Base-by-base conservation (phyloP, 2,888 invertebrate species). In the Cheilosia vulpina region DNA sequence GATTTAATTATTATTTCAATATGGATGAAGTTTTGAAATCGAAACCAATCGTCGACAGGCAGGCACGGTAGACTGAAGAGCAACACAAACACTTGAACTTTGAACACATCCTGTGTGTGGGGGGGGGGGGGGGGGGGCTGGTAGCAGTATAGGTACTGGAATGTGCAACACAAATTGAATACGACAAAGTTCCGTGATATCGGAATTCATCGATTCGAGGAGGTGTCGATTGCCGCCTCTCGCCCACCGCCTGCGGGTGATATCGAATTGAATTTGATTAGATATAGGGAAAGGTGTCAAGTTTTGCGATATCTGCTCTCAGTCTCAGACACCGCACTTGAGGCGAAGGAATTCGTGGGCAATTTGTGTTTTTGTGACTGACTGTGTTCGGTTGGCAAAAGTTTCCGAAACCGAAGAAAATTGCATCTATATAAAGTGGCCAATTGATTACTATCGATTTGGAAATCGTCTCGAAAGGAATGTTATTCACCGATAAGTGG, bases 1-100 rank as follows among this genome's bases (percentile, higher is more conserved):
- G 63, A 78, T 78, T 78, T 78, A 78, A 78, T 78, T 78, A 71
- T 78, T 78, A 78, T 78, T 78, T 71, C 69, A 78, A 78, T 78
- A 68, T 45, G 66, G 76, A 60, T 52, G 76, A 68, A 76, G 76
- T 68, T 76, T 60, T 60, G 66, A 75, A 50, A 66, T 50, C 47
- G 55, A 55, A 24, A 65, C 9, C 53, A 24, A 38, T 11, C 13
- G 13, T 38, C 4, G 38, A 13, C 47, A 31, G 24, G 15, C 24
- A 1, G 13, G 9, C 24, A 15, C 24, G 13, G 11, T 4, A 24
- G 52, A 15, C 15, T 21, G 24, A 24, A 24, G 15, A 24, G 5
- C 24, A 6, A 19, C 13, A 52, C 4, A 52, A 52, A 52, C 19
- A 52, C 31, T 27, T 13, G 50, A 13, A 52, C 38, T 17, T 27